These are phyloP conservation scores for Pelecanus crispus DNA, from an alignment of 2,113 vertebrate species.

Conservation along the genomic window DNA sequence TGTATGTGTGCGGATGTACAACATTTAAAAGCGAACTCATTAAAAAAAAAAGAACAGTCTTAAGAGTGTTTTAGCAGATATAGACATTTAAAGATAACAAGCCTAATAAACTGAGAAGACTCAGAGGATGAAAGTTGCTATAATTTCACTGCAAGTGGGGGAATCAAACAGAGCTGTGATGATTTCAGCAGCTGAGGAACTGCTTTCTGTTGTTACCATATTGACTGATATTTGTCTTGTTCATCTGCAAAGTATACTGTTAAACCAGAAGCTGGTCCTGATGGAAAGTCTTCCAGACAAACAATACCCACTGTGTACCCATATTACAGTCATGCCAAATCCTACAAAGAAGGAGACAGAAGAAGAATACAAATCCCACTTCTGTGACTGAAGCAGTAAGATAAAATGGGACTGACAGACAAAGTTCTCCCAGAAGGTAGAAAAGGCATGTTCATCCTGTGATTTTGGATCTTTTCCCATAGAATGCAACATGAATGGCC, in stretches of 20 bases:
- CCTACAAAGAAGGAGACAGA: background rate
- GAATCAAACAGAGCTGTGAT: background rate
- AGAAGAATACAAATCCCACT: background rate
- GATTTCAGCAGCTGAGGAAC: background rate
- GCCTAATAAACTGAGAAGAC: background rate
- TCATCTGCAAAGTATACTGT: background rate
- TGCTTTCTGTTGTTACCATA: background rate
- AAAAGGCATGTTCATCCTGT: background rate
- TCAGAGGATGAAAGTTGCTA: background rate
- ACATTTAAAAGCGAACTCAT: background rate
- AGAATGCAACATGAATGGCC: background rate
- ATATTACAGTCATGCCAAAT: background rate
- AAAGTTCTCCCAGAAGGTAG: background rate
- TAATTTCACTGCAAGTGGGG: background rate
- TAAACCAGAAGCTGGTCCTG: background rate
- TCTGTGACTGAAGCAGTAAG: background rate
- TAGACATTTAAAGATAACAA: background rate
- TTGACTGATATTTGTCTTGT: background rate
- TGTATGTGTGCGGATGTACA: background rate
- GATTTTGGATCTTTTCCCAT: background rate
- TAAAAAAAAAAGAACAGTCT: background rate
- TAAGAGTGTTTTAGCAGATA: background rate
- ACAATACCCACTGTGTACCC: background rate
- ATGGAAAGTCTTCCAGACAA: background rate
- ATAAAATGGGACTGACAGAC: background rate